Conservation (phyloP, 2,888 invertebrate genomes). For the Melinaea marsaeus region DNA sequence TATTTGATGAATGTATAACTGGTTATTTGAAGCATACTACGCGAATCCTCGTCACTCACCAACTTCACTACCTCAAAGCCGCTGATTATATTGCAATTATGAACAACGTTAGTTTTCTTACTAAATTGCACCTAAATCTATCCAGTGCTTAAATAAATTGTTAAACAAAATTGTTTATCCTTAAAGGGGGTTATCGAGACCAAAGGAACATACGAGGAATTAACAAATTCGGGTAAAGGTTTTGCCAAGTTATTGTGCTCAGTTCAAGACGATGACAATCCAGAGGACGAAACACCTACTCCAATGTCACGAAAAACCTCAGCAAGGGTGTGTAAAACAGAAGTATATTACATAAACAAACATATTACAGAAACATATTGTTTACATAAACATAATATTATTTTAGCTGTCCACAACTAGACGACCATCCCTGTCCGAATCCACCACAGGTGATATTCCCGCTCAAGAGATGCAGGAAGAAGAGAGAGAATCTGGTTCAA, state of each 20-base stretch:
- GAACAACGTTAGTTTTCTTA: constrained; percentile 56
- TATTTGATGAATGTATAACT: constrained; percentile 86
- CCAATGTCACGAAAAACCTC: constrained; percentile 64
- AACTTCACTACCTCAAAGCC: constrained; percentile 82
- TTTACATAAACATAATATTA: not conserved
- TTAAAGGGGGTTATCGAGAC: constrained; percentile 76
- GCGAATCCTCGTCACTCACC: constrained; percentile 90
- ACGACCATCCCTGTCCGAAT: constrained; percentile 69
- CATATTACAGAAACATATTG: not conserved
- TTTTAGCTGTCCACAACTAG: constrained; percentile 67
- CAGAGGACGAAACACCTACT: constrained; percentile 52
- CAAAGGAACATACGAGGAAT: constrained; percentile 78
- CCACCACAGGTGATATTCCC: constrained; percentile 59
- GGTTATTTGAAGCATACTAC: constrained; percentile 83
- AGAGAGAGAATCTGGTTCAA: constrained; percentile 79
- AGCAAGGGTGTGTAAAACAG: constrained; percentile 54
- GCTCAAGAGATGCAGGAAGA: constrained; percentile 80
- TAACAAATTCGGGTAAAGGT: constrained; percentile 77
- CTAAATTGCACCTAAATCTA: not conserved
- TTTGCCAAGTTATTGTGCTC: constrained; percentile 77
- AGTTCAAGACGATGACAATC: constrained; percentile 66
- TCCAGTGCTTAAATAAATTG: not conserved
- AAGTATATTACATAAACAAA: not conserved
- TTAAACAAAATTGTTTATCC: not conserved
- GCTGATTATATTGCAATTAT: constrained; percentile 78